Percentiles rank a stretch among this genome's conserved stretches.
Evolutionary conservation across 1,140 invertebrate species (phyloP).

Genomic region (Cydia amplana): DNA sequence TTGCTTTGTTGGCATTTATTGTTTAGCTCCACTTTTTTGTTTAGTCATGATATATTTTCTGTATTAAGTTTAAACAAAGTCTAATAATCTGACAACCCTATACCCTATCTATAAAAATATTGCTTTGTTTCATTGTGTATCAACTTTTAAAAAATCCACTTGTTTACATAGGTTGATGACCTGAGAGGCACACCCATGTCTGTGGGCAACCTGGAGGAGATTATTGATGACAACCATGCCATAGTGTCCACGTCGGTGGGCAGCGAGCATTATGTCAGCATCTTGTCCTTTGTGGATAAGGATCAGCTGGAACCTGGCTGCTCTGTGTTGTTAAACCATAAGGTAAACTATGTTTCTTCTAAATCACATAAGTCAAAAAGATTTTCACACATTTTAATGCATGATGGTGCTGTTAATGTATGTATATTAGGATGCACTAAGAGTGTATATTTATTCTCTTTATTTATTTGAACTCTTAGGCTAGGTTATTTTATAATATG

Average conservation of each 20-base stretch:
- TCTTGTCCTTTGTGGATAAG: conserved; percentile 99
- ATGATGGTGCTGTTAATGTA: not conserved
- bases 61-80: not conserved
- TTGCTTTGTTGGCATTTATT: no score
- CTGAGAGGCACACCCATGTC: conserved; percentile 99
- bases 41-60: no score
- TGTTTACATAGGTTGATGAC: conserved; percentile 90
- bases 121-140: conserved; percentile 24
- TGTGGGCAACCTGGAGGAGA: conserved; percentile 99
- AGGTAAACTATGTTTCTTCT: conserved; percentile 75
- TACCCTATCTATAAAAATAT: not conserved
- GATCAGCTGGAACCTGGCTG: conserved; percentile 99
- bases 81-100: not conserved
- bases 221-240: conserved; percentile 99
- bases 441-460: no score
- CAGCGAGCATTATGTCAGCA: conserved; percentile 99
- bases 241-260: conserved; percentile 99
- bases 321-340: conserved; percentile 99
- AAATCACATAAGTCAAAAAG: no score
- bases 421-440: no score
- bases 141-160: not conserved
- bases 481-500: no score
- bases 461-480: no score
- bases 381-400: not conserved
- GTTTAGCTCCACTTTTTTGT: no score